These are phyloP conservation scores for Dioctria linearis DNA, from an alignment of 2,888 invertebrate species.

Conservation along the genomic window DNA sequence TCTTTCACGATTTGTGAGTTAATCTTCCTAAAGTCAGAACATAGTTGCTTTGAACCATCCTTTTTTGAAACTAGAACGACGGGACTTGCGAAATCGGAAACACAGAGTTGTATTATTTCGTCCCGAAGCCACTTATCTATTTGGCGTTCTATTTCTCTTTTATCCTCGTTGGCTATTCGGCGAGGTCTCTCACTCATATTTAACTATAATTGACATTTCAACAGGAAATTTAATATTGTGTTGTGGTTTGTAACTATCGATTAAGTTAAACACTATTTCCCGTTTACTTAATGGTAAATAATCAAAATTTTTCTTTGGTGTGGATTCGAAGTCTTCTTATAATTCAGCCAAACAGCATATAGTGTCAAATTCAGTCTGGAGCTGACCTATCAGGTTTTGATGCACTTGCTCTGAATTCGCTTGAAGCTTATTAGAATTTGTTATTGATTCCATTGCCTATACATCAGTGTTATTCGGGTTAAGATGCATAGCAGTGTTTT, in stretches of 20 bases:
- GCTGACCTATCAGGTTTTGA: slow-evolving; percentile 1
- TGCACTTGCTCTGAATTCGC: too few species aligned
- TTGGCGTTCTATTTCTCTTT: slow-evolving; percentile 27
- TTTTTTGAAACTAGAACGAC: slow-evolving; percentile 60
- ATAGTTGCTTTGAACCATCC: slow-evolving; percentile 55
- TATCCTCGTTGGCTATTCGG: slow-evolving; percentile 57
- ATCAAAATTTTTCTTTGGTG: neutral
- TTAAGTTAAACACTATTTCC: neutral
- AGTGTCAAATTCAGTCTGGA: neutral
- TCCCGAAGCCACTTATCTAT: neutral
- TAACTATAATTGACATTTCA: slow-evolving; percentile 62
- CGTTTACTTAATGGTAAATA: neutral
- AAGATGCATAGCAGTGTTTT: too few species aligned
- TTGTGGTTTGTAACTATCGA: neutral
- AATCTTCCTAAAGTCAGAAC: slow-evolving; percentile 29
- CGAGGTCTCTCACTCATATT: slow-evolving; percentile 62
- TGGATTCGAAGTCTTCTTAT: neutral
- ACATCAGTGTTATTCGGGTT: too few species aligned
- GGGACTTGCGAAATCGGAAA: slow-evolving; percentile 59
- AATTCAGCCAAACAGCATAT: neutral
- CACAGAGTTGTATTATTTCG: slow-evolving; percentile 27
- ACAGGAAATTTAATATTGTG: neutral
- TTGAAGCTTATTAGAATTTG: too few species aligned
- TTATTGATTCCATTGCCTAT: too few species aligned
- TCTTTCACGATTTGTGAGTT: slow-evolving; percentile 51